Evolutionary conservation across 2,797 vertebrate species (phyloP), one percentile per base, ranked within the genome.

Genomic region (Tenualosa ilisha): DNA sequence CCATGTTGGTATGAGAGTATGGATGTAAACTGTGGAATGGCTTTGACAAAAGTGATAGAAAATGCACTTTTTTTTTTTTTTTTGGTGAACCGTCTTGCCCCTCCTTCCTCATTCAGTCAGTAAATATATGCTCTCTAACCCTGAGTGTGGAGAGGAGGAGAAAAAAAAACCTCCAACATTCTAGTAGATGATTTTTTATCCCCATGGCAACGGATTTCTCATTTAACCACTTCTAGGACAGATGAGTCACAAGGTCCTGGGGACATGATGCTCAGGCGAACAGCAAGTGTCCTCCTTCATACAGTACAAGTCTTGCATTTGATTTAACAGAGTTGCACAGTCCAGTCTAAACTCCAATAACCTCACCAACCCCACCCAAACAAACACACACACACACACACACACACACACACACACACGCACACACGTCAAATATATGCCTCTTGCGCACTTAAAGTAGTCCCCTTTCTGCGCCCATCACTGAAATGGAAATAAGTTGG

Each of bases 1-100:
- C 72, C 87, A 89, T 90, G 87, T 87, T 87, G 92, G 89, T 91
- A 87, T 90, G 91, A 91, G 84, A 88, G 53, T 61, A 89, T 91
- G 84, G 93, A 90, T 93, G 93, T 90, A 81, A 89, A 92, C 86
- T 91, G 90, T 87, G 89, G 82, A 59, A 95, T 94, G 95, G 96
- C 96, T 97, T 97, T 97, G 97, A 97, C 97, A 97, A 97, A 97
- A 96, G 95, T 94, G 6, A 5, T 61, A n/a, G 95, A 92, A 85
- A 56, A 54, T 54, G 53, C 46, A n/a, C n/a, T n/a, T n/a, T n/a
- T n/a, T 20, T 56, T 56, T 56, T n/a, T 61, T 56, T 6, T 61
- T n/a, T n/a, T 22, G 8, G 20, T 61, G 0, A n/a, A 24, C 22
- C 56, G 8, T n/a, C 56, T 12, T 43, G 13, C 24, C 68, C 37